Evolutionary conservation across 1,140 invertebrate species (phyloP), one percentile per base, ranked within the genome.

Genomic region (Plutomurus gul): DNA sequence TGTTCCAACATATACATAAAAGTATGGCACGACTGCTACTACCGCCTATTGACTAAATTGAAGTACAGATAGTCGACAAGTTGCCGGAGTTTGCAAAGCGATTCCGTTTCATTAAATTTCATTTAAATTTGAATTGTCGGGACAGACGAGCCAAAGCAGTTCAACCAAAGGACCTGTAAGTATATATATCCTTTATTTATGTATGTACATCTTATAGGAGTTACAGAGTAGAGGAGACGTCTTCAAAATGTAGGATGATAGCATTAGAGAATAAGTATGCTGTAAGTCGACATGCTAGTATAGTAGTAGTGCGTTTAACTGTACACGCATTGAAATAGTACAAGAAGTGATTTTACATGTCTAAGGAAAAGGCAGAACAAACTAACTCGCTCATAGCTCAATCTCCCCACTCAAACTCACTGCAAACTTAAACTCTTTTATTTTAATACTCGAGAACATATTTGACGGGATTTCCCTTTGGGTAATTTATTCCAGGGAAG

Each of bases 361-460:
- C 56, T 36, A 13, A 33, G 56, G 56, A 65, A 18, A 33, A 25
- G 56, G 56, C 30, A 30, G 27, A 27, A 18, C 13, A 16, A 65
- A 65, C 56, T 30, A 65, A 33, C 27, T 65, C 56, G n/a, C 27
- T 65, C 36, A 33, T 36, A 33, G 27, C 56, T 36, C 27, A 36
- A 33, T 30, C 27, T 36, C n/a, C n/a, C n/a, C n/a, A n/a, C n/a
- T n/a, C n/a, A n/a, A n/a, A n/a, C n/a, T n/a, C n/a, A n/a, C 56
- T 65, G 4, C 36, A 30, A 65, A 65, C 22, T 27, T 65, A 11
- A 33, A 65, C 56, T 65, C 56, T 65, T 65, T 65, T 65, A 65
- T 36, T 65, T 65, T 65, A 65, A 65, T 65, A 65, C 56, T 30
- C 56, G 56, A 33, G 30, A 65, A 65, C 56, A 65, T 65, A 65